Percentiles rank a stretch among this genome's conserved stretches.
phyloP scores from a whole-genome alignment of 64 coral and sea anemone genomes.

The Cladopsammia gracilis region DNA sequence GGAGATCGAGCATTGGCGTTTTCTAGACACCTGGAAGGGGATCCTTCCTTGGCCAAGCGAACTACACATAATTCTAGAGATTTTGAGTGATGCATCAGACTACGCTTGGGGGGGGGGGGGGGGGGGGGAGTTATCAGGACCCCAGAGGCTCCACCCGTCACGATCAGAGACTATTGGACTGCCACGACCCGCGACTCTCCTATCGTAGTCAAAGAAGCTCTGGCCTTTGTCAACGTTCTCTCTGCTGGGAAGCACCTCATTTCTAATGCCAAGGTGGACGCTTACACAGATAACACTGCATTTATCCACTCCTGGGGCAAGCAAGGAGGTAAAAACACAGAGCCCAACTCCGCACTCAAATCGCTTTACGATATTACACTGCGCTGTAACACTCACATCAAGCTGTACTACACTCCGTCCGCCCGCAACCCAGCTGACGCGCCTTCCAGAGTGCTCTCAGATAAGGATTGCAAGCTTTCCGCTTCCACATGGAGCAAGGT shows the following conservation, averaged over 20 bases:
- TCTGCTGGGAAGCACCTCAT: not conserved
- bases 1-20: slow-evolving; percentile 51
- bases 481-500: not conserved
- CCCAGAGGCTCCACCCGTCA: slow-evolving; percentile 1
- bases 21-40: slow-evolving; percentile 55
- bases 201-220: slow-evolving; percentile 69
- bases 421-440: slow-evolving; percentile 32
- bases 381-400: not conserved
- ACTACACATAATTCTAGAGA: slow-evolving; percentile 37
- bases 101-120: too few relatives aligned
- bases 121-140: slow-evolving; percentile 46
- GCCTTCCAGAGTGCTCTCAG: slow-evolving; percentile 7
- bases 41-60: slow-evolving; percentile 65
- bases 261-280: slow-evolving; percentile 53
- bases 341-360: slow-evolving; percentile 49
- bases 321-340: slow-evolving; percentile 52
- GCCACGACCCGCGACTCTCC: not conserved
- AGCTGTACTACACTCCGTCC: slow-evolving; percentile 37
- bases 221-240: slow-evolving; percentile 43
- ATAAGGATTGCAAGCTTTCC: slow-evolving; percentile 45
- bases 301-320: slow-evolving; percentile 71
- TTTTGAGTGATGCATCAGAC: slow-evolving; percentile 53
- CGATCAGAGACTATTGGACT: slow-evolving; percentile 53
- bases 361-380: not conserved
- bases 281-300: slow-evolving; percentile 41